These are phyloP conservation scores for Lepidochitona cinerea DNA, from an alignment of 2,888 invertebrate species.

Conservation along the genomic window DNA sequence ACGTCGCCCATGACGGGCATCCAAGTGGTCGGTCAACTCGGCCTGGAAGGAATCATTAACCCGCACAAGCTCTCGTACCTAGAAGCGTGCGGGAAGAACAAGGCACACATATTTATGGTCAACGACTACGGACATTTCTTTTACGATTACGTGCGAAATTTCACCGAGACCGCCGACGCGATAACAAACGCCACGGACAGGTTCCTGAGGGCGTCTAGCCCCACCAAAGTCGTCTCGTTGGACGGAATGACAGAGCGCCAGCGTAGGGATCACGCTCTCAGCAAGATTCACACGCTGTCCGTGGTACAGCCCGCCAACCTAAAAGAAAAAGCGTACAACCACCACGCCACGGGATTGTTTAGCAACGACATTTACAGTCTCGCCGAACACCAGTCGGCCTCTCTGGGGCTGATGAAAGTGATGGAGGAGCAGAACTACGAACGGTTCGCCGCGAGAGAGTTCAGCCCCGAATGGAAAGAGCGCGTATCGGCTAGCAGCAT, in stretches of 20 bases:
- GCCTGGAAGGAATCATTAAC: neutral
- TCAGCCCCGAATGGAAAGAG: neutral
- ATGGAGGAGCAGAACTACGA: neutral
- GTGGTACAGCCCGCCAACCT: neutral
- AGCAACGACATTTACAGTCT: neutral
- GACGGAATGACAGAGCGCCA: neutral
- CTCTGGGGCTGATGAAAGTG: neutral
- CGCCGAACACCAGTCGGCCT: neutral
- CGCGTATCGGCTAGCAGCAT: neutral
- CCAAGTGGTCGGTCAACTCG: neutral
- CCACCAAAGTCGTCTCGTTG: neutral
- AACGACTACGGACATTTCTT: neutral
- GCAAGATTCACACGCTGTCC: neutral
- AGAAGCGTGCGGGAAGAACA: neutral
- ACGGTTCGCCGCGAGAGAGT: neutral
- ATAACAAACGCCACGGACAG: neutral
- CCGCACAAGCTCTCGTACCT: neutral
- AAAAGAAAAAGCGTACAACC: slow-evolving; percentile 4
- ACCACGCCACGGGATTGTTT: slow-evolving; percentile 3
- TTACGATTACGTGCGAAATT: neutral
- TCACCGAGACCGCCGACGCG: neutral
- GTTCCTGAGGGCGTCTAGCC: neutral
- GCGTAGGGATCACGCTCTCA: neutral
- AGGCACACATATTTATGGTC: neutral
- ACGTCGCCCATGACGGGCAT: neutral